Evolutionary conservation across 2,113 vertebrate species (phyloP).

Genomic region (Motacilla tschutschensis): DNA sequence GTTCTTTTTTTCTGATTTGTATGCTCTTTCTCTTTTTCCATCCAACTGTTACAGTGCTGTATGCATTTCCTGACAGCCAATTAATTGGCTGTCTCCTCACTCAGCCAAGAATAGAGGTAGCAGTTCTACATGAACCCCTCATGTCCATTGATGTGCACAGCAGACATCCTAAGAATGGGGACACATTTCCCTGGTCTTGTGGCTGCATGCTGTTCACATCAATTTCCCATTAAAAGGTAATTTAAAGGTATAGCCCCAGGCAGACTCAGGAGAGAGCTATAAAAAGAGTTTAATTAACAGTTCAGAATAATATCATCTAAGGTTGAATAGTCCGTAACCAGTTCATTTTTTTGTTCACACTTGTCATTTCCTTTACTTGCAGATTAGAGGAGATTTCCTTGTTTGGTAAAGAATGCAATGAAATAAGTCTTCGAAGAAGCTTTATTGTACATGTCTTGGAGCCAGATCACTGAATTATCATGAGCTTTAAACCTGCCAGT

Average conservation of each 20-base stretch:
- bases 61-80: conserved; percentile 41
- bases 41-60: conserved; percentile 14
- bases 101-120: conserved; percentile 41
- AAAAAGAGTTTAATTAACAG: conserved; percentile 69
- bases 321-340: conserved; percentile 47
- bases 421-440: conserved; percentile 40
- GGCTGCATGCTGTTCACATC: conserved; percentile 55
- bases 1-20: conserved; percentile 47
- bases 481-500: background rate
- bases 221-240: conserved; percentile 55
- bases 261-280: conserved; percentile 47
- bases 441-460: conserved; percentile 3
- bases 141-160: conserved; percentile 47
- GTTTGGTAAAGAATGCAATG: conserved; percentile 29
- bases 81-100: conserved; percentile 62
- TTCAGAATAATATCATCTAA: conserved; percentile 58
- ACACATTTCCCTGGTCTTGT: conserved; percentile 39
- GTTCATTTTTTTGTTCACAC: conserved; percentile 33
- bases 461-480: background rate
- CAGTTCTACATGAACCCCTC: conserved; percentile 27
- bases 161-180: conserved; percentile 32
- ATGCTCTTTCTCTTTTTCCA: conserved; percentile 37
- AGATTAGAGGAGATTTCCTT: conserved; percentile 56
- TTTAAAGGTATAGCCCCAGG: conserved; percentile 48
- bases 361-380: conserved; percentile 46